Percentiles rank a stretch among this genome's conserved stretches.
Conservation (phyloP, 2,113 vertebrate species). For the Pyxicephalus adspersus region DNA sequence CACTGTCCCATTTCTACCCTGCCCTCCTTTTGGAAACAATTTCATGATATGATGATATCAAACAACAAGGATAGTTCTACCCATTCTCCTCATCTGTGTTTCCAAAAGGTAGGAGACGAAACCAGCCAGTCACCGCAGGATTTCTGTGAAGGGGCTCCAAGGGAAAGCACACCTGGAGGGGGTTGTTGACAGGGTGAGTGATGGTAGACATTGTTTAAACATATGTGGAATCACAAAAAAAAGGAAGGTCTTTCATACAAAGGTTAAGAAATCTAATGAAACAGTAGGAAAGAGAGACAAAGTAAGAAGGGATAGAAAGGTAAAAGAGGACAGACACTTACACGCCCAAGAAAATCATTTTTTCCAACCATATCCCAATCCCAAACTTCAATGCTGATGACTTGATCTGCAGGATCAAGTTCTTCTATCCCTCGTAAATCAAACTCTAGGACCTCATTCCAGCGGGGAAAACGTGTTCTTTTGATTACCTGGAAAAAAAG, state of each 20-base stretch:
- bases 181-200: conserved; percentile 7
- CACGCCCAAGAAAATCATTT: conserved; percentile 89
- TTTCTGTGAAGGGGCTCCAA: conserved; percentile 70
- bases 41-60: conserved; percentile 35
- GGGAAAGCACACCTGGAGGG: conserved; percentile 80
- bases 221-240: conserved; percentile 14
- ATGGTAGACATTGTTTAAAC: conserved; percentile 34
- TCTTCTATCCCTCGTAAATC: conserved; percentile 67
- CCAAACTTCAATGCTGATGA: conserved; percentile 83
- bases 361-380: conserved; percentile 95
- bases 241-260: not conserved
- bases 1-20: not conserved
- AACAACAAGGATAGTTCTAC: conserved; percentile 66
- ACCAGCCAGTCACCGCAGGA: conserved; percentile 80
- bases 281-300: not conserved
- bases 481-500: conserved; percentile 79
- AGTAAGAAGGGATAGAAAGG: not conserved
- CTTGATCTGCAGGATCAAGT: not conserved
- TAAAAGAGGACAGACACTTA: conserved; percentile 60
- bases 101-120: conserved; percentile 84
- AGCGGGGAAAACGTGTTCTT: conserved; percentile 88
- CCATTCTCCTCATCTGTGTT: conserved; percentile 72
- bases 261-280: not conserved
- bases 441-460: conserved; percentile 85
- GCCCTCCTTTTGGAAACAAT: not conserved